These are phyloP conservation scores for Conomelus anceps DNA, from an alignment of 2,888 invertebrate genomes.

Conservation along the genomic window DNA sequence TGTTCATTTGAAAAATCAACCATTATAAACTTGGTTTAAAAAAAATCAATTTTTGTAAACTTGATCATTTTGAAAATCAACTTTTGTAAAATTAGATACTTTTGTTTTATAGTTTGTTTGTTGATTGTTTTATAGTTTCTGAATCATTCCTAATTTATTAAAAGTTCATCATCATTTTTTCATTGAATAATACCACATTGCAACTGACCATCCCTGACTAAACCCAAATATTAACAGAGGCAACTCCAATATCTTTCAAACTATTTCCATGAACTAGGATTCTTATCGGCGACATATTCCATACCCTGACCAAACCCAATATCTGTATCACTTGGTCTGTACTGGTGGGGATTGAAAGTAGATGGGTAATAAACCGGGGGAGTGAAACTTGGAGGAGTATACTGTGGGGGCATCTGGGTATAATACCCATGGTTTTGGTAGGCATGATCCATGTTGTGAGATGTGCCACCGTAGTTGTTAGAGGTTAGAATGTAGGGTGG, in stretches of 20 bases:
- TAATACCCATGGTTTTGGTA: not conserved
- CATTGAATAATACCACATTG: no score
- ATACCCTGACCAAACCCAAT: conserved; percentile 31
- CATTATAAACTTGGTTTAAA: no score
- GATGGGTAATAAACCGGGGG: not conserved
- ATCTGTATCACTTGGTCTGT: conserved; percentile 23
- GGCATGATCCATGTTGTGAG: conserved; percentile 13
- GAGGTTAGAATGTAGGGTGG: not conserved
- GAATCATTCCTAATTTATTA: no score
- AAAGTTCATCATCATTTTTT: no score
- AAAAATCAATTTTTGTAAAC: no score
- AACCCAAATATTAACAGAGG: not conserved
- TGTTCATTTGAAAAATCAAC: no score
- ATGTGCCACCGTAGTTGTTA: not conserved
- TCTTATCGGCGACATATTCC: conserved; percentile 27
- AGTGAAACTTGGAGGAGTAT: not conserved
- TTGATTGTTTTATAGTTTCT: no score
- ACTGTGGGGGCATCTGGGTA: conserved; percentile 1
- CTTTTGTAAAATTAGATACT: no score
- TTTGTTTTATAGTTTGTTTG: no score
- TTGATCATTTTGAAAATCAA: no score
- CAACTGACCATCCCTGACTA: no score
- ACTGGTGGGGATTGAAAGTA: not conserved
- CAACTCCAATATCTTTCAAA: not conserved
- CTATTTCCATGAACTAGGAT: not conserved